Base-by-base conservation (phyloP, 2,113 vertebrate genomes). In the Microcebus tavaratra region DNA sequence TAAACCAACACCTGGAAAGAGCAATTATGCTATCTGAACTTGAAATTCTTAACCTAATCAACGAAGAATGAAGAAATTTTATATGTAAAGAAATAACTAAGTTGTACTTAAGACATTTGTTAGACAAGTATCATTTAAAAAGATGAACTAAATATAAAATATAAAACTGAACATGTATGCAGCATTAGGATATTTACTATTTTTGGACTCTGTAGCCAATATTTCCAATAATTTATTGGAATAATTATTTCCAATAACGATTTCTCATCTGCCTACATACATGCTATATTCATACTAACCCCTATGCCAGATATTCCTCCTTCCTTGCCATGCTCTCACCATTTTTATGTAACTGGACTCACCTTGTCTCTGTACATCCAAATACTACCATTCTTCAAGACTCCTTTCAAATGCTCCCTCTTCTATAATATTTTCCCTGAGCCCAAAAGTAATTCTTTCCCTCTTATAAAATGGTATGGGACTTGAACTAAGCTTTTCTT, bases 41-140 rank as follows among this genome's bases (percentile, higher is more conserved):
- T 85, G 53, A 94, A 91, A 91, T 82, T n/a, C 27, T 91, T 85
- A 88, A 61, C 8, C 25, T 70, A 72, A 39, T 81, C 42, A 88
- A 84, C 4, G 23, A 75, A 90, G 80, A 82, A 42, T 68, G 31
- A 91, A 92, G 39, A 57, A 15, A 59, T 83, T 81, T 86, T 75
- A 63, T 36, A 79, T 65, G 36, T 59, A 88, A 75, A 89, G 73
- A 90, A 89, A 89, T 36, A 67, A 82, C 20, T 70, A 50, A 65
- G 59, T 61, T 86, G 23, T 94, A 73, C 45, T 79, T 79, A n/a
- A 86, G 83, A 88, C 29, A 96, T 42, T 21, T 90, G 63, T 63
- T 81, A 89, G 57, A 17, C 68, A 90, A 93, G 48, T 21, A 6
- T 75, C 65, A 68, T 27, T 70, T 76, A 4, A 82, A 88, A 90